Conservation (phyloP, 2,888 invertebrate species). For the Sphecodes monilicornis region DNA sequence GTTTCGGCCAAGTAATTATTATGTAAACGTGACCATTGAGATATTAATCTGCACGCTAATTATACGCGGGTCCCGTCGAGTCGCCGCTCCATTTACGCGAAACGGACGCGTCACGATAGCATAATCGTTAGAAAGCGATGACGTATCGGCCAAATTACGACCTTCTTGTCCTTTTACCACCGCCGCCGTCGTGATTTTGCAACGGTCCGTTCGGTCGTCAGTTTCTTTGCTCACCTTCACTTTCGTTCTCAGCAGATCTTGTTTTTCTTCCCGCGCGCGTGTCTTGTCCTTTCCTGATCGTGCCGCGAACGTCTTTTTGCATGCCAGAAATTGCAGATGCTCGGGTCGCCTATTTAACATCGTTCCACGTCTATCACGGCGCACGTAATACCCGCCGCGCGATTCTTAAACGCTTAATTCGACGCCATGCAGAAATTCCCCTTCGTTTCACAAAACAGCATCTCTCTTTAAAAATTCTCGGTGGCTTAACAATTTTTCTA, state of each 20-base stretch:
- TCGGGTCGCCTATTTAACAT: constrained; percentile 8
- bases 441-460: background rate
- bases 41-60: background rate
- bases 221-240: constrained; percentile 65
- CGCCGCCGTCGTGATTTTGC: constrained; percentile 49
- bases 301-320: constrained; percentile 23
- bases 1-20: background rate
- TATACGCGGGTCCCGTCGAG: background rate
- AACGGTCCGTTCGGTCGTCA: constrained; percentile 50
- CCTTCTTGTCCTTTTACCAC: constrained; percentile 61
- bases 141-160: constrained; percentile 58
- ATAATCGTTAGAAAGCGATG: constrained; percentile 65
- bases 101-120: constrained; percentile 39
- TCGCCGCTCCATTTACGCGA: constrained; percentile 27
- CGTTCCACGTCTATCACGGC: background rate
- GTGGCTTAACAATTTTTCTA: background rate
- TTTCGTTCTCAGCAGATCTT: constrained; percentile 60
- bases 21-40: background rate
- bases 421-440: background rate
- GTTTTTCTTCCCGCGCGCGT: constrained; percentile 31
- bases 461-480: background rate
- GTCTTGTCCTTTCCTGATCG: constrained; percentile 39
- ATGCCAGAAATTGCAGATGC: constrained; percentile 6
- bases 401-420: constrained; percentile 3
- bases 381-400: background rate